Base-by-base conservation (phyloP, 2,797 vertebrate species). In the Acropternis orthonyx region DNA sequence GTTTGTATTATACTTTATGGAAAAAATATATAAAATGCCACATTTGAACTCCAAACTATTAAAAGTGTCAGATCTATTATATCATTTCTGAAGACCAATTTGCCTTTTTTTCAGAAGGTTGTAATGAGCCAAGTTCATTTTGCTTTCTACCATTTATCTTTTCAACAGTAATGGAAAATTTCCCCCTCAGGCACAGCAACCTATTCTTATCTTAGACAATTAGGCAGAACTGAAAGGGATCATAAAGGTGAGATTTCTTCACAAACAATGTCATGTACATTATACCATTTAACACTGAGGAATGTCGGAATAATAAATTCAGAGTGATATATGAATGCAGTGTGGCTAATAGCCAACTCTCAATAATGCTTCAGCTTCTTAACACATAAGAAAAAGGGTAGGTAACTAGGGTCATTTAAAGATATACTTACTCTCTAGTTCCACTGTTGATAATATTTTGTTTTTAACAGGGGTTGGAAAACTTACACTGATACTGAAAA, bases 151-250 rank as follows among this genome's bases (percentile, higher is more conserved):
- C 92, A 96, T 97, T 96, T 97, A 96, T 97, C 97, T 97, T 97
- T 97, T 94, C 78, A 88, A 83, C 58, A 46, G 86, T 97, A 97
- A 97, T 96, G 88, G 96, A 97, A 97, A 97, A 97, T 94, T 95
- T 95, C 37, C 89, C 96, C 96, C 93, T 95, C 81, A 96, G 97
- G 97, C 97, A 76, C 75, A 93, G 83, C 78, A 78, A 78, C 69
- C 85, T 97, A 94, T 97, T 97, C 92, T 97, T 97, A 96, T 97
- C 95, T 95, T 95, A 97, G 93, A 95, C 77, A 88, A 98, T 98
- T 97, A 98, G 93, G 89, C 77, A 96, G 89, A 95, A 97, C 98
- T 94, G 88, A 97, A 97, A 94, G 41, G 81, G 83, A 96, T 95
- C 94, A 90, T 95, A 97, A 96, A 97, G 97, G 97, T 97, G 96